Evolutionary conservation across 2,113 vertebrate genomes (phyloP).

Genomic region (Xyrauchen texanus): DNA sequence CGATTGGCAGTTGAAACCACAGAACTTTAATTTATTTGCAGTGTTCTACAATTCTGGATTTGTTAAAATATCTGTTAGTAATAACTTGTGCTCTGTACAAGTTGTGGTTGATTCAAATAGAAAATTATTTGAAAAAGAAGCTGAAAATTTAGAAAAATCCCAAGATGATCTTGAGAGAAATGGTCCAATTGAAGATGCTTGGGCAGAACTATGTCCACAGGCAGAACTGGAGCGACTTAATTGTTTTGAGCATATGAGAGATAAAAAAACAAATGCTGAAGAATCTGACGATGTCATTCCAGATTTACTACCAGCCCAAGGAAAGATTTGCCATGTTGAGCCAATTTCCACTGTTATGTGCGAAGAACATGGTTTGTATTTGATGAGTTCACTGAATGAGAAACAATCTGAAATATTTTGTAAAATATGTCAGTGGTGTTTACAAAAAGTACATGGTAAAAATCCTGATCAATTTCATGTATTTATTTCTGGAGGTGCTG

Average conservation of each 20-base stretch:
- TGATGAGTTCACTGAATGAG: conserved; percentile 31
- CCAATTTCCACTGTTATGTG: neutral
- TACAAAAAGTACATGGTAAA: conserved; percentile 6
- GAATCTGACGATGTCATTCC: neutral
- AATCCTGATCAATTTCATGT: conserved; percentile 35
- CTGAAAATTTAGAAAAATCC: neutral
- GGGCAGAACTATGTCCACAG: neutral
- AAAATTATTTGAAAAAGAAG: neutral
- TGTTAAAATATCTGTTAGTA: neutral
- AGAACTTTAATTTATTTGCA: neutral
- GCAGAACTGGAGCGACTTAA: neutral
- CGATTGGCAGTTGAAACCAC: neutral
- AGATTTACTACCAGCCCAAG: neutral
- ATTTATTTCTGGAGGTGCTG: conserved; percentile 21
- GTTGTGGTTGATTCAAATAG: neutral
- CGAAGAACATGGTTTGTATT: neutral
- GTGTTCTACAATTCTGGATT: neutral
- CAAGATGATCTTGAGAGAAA: neutral
- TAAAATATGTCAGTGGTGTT: conserved; percentile 3
- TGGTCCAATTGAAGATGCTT: neutral
- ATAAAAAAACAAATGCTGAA: neutral
- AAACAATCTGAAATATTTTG: conserved; percentile 17
- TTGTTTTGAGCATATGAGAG: neutral
- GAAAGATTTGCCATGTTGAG: neutral
- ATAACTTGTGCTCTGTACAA: neutral